phyloP scores from a whole-genome alignment of 2,888 invertebrate genomes.

The Conops quadrifasciatus region DNA sequence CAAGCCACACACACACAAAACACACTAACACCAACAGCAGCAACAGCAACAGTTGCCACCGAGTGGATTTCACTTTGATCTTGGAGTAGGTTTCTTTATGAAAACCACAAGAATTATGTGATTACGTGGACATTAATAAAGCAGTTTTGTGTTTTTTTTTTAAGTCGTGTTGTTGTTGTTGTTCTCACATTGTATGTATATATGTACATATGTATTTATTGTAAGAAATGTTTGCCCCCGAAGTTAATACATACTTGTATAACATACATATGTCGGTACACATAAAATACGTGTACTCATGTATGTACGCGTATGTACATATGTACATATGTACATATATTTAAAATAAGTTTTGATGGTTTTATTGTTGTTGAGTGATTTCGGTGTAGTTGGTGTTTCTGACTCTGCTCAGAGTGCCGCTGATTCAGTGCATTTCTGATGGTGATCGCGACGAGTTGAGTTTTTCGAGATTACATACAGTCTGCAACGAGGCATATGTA shows the following conservation, averaged over 20 bases:
- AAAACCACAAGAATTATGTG: slow-evolving; percentile 8
- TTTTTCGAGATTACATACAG: neutral
- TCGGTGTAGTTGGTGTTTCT: slow-evolving; percentile 2
- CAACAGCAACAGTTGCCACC: neutral
- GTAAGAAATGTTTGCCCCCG: no score
- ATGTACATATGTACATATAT: neutral
- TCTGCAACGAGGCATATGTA: no score
- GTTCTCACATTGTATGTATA: neutral
- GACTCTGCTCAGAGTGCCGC: neutral
- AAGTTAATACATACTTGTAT: no score
- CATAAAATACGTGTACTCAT: neutral
- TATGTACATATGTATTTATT: no score
- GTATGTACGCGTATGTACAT: neutral
- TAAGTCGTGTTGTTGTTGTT: slow-evolving; percentile 10
- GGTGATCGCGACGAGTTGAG: slow-evolving; percentile 9
- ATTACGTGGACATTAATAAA: slow-evolving; percentile 31
- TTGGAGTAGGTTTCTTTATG: neutral
- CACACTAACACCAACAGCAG: neutral
- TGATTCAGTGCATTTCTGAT: slow-evolving; percentile 30
- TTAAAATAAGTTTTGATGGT: neutral
- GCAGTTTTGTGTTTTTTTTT: slow-evolving; percentile 9
- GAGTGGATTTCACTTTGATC: slow-evolving; percentile 14
- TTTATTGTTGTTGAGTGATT: neutral
- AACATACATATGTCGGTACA: neutral
- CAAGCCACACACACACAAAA: neutral